Base-by-base conservation (phyloP, 2,113 vertebrate species). In the Cettia cetti region DNA sequence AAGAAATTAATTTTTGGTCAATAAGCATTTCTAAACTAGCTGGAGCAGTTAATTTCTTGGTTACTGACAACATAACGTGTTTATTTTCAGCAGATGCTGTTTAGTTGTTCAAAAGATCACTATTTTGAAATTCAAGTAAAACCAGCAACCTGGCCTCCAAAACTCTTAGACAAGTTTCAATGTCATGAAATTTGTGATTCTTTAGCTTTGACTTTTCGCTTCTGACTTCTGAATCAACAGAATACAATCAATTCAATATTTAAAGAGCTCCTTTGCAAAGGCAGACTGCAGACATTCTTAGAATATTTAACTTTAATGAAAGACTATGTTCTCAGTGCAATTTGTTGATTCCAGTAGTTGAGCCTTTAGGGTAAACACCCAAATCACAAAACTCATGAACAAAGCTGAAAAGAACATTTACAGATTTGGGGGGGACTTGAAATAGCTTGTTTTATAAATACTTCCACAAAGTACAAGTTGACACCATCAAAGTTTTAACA, bases 1-100 rank as follows among this genome's bases (percentile, higher is more conserved):
- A 93, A 93, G 7, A 83, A 90, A 83, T 42, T 22, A 33, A 42
- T 42, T 82, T 83, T 64, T 64, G 24, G 47, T 81, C 31, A 87
- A 39, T 15, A 85, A 87, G 28, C n/a, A 11, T 61, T 96, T 90
- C 61, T 86, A 57, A 82, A 60, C 22, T 61, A 65, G n/a, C 30
- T 95, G 60, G 65, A 82, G 49, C 66, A 72, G 33, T 59, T 86
- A 37, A 74, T 86, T 83, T 92, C 71, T 86, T 89, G 57, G 52
- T 92, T 23, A n/a, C 31, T 85, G 22, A 78, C 90, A 86, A 81
- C 44, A 61, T 54, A 80, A 80, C 47, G 59, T 40, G 28, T 66
- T 93, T 81, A 90, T 88, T 77, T 95, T 77, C 77, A 90, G 39
- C 88, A 91, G 90, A 90, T 95, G 92, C 91, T 86, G n/a, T 81